Conservation (phyloP, 2,113 vertebrate species). For the Ctenomys sociabilis region DNA sequence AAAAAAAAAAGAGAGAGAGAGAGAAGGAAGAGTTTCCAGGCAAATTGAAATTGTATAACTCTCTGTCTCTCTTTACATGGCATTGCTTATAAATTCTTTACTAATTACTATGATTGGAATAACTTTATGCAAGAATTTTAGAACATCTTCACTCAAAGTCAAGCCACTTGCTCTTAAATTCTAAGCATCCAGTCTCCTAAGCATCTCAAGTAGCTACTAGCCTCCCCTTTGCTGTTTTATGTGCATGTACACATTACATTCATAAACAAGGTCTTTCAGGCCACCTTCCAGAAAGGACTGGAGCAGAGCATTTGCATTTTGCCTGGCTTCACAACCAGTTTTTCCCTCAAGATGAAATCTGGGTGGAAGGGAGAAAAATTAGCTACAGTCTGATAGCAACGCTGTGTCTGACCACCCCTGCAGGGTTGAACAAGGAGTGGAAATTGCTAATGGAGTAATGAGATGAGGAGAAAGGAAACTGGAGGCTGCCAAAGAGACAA, state of each 20-base stretch:
- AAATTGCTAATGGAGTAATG: not conserved
- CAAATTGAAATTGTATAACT: not conserved
- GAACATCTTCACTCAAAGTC: constrained; percentile 26
- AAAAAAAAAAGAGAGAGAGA: too few relatives aligned
- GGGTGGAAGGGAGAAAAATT: not conserved
- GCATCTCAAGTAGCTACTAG: not conserved
- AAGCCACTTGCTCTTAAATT: constrained; percentile 38
- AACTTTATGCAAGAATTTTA: constrained; percentile 20
- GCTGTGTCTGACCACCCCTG: not conserved
- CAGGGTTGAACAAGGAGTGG: not conserved
- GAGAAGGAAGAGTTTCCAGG: not conserved
- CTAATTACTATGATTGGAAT: not conserved
- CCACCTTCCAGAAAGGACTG: constrained; percentile 31
- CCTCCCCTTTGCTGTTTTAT: not conserved
- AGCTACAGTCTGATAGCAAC: not conserved
- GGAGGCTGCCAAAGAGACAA: not conserved
- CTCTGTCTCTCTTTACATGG: not conserved
- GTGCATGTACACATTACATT: not conserved
- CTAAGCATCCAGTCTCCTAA: not conserved
- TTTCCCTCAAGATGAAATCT: not conserved
- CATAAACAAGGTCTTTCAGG: not conserved
- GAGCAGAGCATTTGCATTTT: not conserved
- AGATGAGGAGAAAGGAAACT: not conserved
- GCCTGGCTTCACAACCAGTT: constrained; percentile 12
- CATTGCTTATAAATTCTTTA: constrained; percentile 2